phyloP scores from a whole-genome alignment of 2,888 invertebrate species.

The Dexiosoma caninum region DNA sequence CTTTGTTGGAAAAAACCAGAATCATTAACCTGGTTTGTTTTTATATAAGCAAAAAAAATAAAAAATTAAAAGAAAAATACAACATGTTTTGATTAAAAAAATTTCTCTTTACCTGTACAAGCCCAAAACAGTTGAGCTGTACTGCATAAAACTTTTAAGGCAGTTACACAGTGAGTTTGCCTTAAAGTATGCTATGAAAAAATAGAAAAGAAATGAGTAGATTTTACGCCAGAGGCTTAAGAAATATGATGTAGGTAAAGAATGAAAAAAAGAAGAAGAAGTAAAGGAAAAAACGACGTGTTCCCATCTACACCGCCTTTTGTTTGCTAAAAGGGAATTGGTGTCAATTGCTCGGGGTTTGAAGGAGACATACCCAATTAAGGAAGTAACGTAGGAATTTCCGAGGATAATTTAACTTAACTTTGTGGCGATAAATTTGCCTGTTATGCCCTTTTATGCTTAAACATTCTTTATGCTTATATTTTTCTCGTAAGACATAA shows the following conservation, averaged over 20 bases:
- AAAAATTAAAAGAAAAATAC: too few species aligned
- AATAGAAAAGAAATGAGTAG: conserved; percentile 1
- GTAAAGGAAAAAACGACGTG: conserved; percentile 2
- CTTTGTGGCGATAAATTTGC: too few species aligned
- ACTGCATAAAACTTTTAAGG: not conserved
- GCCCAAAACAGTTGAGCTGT: not conserved
- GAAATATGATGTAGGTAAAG: not conserved
- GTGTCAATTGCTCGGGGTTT: conserved; percentile 33
- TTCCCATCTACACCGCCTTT: conserved; percentile 27
- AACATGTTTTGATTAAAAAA: not conserved
- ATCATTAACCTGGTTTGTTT: conserved; percentile 51
- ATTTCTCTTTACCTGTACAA: not conserved
- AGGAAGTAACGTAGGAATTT: not conserved
- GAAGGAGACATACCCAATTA: not conserved
- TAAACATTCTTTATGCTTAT: not conserved
- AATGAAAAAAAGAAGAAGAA: not conserved
- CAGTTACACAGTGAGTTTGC: conserved; percentile 18
- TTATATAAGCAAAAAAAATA: not conserved
- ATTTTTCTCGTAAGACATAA: not conserved
- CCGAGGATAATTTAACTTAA: too few species aligned
- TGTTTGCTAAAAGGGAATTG: conserved; percentile 33
- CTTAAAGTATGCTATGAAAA: conserved; percentile 15
- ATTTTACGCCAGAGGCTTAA: conserved; percentile 49
- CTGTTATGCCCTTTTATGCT: too few species aligned
- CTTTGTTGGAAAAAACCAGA: not conserved